Base-by-base conservation (phyloP, 1,140 invertebrate species). In the Sinonovacula constricta region DNA sequence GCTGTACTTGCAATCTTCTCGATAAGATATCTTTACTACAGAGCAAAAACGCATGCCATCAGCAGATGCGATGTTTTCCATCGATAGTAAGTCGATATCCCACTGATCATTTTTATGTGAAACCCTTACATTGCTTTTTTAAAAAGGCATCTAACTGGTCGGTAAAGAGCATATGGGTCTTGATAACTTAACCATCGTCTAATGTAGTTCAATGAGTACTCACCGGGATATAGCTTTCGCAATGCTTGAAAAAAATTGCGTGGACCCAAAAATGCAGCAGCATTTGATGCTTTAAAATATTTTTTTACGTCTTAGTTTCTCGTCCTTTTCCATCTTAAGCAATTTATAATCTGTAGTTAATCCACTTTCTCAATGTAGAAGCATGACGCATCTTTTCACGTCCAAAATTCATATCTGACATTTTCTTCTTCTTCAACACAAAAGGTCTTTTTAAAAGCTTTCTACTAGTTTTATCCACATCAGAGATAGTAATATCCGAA, bases 71-170 rank as follows among this genome's bases (percentile, higher is more conserved):
- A 79, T 28, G 33, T 67, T 57, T 28, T 63, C 28, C 15, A 82
- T n/a, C 22, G 59, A 45, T 18, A 59, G 56, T 26, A 82, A 51
- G 65, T 82, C 81, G 30, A 56, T 45, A 62, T 79, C 81, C 12
- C 14, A 66, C 18, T 70, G 54, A 26, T 75, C 53, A 53, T 76
- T 39, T 15, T 67, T 56, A n/a, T 24, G 30, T 10, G 54, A 39
- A 3, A 79, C 71, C 57, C 39, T 15, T 10, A 79, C 57, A 31
- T 53, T 22, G 76, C 65, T 30, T 49, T 62, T 31, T 66, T 71
- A 24, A 79, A 75, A 30, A 14, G 22, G n/a, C 49, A 56, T 56
- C 30, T 14, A n/a, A 59, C 51, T 36, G 49, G 51, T 57, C 34
- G 49, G 15, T 56, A 34, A 22, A 57, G 24, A 10, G 12, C 49